These are phyloP conservation scores for Noctuana brunneofusca DNA, from an alignment of 2,888 invertebrate species.

Conservation along the genomic window DNA sequence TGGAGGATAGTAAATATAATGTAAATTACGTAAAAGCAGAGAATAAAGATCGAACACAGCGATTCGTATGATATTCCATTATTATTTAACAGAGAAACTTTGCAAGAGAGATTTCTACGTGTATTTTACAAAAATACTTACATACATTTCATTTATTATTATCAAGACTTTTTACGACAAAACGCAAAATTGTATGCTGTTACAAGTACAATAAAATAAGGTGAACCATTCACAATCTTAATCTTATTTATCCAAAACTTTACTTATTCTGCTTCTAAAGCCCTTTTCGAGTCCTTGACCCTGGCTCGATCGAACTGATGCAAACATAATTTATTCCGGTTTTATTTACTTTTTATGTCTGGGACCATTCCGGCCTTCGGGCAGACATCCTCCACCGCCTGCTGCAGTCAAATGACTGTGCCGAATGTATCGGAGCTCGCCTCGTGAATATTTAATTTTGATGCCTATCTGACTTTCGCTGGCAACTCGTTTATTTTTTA, in stretches of 20 bases:
- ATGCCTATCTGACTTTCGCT: conserved; percentile 24
- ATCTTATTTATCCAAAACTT: not conserved
- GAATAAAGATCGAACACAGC: too few species aligned
- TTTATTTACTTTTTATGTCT: conserved; percentile 24
- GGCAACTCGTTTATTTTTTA: conserved; percentile 26
- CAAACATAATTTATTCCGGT: conserved; percentile 26
- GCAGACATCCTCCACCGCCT: conserved; percentile 7
- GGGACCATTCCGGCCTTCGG: not conserved
- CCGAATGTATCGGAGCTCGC: conserved; percentile 16
- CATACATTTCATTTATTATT: too few species aligned
- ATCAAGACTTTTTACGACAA: too few species aligned
- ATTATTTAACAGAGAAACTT: too few species aligned
- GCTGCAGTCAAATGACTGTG: conserved; percentile 10
- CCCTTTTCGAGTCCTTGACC: conserved; percentile 18
- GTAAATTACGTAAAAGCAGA: too few species aligned
- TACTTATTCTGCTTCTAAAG: conserved; percentile 3
- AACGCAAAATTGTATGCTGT: too few species aligned
- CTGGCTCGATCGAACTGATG: not conserved
- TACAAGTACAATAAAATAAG: too few species aligned
- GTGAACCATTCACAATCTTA: not conserved
- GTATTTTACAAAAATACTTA: too few species aligned
- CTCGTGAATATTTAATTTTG: conserved; percentile 31
- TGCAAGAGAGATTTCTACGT: too few species aligned
- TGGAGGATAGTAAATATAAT: too few species aligned
- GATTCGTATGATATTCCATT: too few species aligned